These are phyloP conservation scores for Atherinosoma microstoma DNA, from an alignment of 2,797 vertebrate genomes.

Conservation along the genomic window DNA sequence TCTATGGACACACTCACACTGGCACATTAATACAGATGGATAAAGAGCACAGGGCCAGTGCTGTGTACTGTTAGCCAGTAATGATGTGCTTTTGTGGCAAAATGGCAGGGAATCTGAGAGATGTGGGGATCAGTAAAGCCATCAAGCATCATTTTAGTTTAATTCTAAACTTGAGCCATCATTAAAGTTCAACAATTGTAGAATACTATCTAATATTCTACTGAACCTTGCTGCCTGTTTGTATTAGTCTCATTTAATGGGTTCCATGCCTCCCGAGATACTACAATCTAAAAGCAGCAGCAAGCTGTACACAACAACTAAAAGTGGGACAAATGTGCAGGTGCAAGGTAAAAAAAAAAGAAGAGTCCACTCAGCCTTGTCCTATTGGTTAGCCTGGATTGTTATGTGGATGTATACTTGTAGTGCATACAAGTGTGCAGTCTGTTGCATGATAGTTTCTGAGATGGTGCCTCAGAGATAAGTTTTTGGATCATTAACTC, in stretches of 20 bases:
- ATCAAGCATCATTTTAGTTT: conserved; percentile 36
- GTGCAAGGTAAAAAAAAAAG: conserved; percentile 49
- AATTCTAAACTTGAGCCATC: conserved; percentile 36
- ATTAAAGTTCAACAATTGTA: conserved; percentile 51
- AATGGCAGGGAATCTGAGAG: conserved; percentile 22
- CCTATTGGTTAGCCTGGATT: conserved; percentile 57
- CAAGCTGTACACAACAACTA: conserved; percentile 36
- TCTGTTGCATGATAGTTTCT: conserved; percentile 42
- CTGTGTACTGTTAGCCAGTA: conserved; percentile 10
- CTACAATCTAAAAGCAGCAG: conserved; percentile 58
- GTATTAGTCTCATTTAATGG: conserved; percentile 67
- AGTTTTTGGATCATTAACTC: conserved; percentile 47
- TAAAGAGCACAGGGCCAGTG: conserved; percentile 29
- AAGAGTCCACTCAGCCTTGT: conserved; percentile 32
- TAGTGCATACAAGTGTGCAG: conserved; percentile 29
- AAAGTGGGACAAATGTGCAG: conserved; percentile 70
- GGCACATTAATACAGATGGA: conserved; percentile 54
- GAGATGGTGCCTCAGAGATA: background rate
- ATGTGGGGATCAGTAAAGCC: conserved; percentile 33
- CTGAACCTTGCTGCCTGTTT: conserved; percentile 57
- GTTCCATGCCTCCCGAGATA: conserved; percentile 58
- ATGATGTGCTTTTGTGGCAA: conserved; percentile 30
- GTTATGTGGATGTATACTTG: conserved; percentile 6
- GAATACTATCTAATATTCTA: conserved; percentile 31
- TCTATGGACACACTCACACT: conserved; percentile 26